Base-by-base conservation (phyloP, 2,113 vertebrate species). In the Thamnophis sirtalis region DNA sequence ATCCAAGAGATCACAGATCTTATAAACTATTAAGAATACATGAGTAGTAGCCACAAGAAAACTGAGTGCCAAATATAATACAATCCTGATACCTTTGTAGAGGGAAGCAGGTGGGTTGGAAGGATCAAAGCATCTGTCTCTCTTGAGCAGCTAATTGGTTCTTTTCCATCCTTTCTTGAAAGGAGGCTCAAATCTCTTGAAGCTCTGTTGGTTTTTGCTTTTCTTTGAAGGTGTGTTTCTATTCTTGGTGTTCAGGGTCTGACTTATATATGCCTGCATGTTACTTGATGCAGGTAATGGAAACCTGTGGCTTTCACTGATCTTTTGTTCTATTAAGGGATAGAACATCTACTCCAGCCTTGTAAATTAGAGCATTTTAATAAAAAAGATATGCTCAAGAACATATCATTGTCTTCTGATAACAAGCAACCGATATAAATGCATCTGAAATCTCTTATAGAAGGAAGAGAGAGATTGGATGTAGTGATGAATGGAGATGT, bases 391-490 rank as follows among this genome's bases (percentile, higher is more conserved):
- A 9, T 43, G 33, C 33, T 92, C 60, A 84, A 84, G 38, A 22
- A 50, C 3, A 68, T 51, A 19, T 21, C 49, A 33, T 21, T 9
- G 2, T 92, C 92, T 94, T 94, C 60, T 93, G n/a, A 68, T 89
- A 84, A 80, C 89, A 94, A 43, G 50, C 7, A 90, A 43, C 11
- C 43, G 0, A 19, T 0, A 33, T 84, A 90, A 90, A 54, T 90
- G 89, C 0, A 92, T 89, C 94, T 58, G 22, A 9, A 92, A 92
- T 68, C 85, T 56, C 51, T 92, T 7, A 92, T 60, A 85, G 1
- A 43, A 88, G 56, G 56, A 33, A 38, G 10, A 94, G 92, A 85
- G 0, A 24, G 56, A 93, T 84, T 24, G 73, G 11, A 53, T 90
- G 73, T 86, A 84, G 92, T 87, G 92, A 56, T 5, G 9, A 4